Conservation (phyloP, 92 coral and sea anemone species). For the Palythoa heliodiscus region DNA sequence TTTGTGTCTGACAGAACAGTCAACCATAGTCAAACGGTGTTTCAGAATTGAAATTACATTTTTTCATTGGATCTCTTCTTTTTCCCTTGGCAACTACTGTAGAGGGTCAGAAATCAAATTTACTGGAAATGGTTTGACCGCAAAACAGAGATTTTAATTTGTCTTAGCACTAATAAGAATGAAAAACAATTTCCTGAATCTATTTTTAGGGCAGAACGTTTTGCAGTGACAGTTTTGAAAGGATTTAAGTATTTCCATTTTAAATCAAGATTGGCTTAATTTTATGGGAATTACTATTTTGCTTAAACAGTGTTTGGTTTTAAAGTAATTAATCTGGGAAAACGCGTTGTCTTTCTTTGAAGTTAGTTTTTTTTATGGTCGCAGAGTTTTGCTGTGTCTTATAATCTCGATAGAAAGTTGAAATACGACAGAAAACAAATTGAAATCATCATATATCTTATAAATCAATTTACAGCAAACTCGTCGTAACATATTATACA, state of each 20-base stretch:
- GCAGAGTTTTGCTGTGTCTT: background rate
- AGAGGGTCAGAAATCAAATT: background rate
- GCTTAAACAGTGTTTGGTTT: background rate
- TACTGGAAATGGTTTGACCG: background rate
- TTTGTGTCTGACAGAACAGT: constrained; percentile 1
- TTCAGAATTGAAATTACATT: constrained; percentile 37
- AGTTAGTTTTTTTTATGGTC: background rate
- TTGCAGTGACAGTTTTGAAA: background rate
- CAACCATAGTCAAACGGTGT: constrained; percentile 19
- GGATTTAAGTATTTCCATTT: background rate
- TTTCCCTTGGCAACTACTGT: constrained; percentile 27
- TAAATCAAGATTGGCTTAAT: constrained; percentile 3
- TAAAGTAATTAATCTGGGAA: background rate
- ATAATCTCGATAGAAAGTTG: background rate
- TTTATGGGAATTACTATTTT: background rate
- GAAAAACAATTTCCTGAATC: background rate
- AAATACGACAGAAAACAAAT: background rate
- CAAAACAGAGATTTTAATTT: background rate
- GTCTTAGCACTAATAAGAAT: background rate
- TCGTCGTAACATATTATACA: background rate
- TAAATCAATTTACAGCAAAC: too few species aligned
- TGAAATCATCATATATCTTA: background rate
- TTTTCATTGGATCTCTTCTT: background rate
- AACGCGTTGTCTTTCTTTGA: constrained; percentile 3
- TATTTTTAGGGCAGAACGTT: background rate